Base-by-base conservation (phyloP, 2,797 vertebrate genomes). In the Anomalospiza imberbis region DNA sequence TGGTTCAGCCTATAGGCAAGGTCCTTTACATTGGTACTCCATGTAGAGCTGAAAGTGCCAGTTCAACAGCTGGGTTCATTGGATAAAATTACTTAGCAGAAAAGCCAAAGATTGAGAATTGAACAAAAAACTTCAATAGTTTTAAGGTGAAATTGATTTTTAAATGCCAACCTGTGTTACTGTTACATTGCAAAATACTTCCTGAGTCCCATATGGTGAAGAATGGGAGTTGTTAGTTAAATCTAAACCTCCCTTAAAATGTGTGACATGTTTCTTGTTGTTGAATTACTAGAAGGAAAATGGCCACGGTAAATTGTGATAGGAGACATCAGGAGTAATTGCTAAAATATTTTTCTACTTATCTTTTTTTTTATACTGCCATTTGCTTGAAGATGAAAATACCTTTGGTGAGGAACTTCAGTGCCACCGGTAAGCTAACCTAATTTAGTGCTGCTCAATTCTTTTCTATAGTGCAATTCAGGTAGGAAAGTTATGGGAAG, bases 151-250 rank as follows among this genome's bases (percentile, higher is more conserved):
- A 62, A 67, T 57, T 7, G 14, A 44, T 62, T 82, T 77, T 44
- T 34, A 71, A 48, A 87, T 34, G 28, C 13, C 10, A 65, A 13
- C 3, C 2, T 55, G 12, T 60, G 19, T 57, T 71, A 60, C 5
- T 47, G 9, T 60, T 68, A 54, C 1, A 3, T 42, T 89, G 17
- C 32, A 36, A 45, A 91, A 80, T 61, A 9, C 8, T 45, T 67
- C 5, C 14, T 10, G 0, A 78, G 12, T 20, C 63, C 19, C 3
- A 7, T 2, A 0, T 22, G 8, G 6, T 45, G 32, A 57, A 53
- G 21, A 70, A 47, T 3, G 1, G 4, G 22, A 4, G 2, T 38
- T 63, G 11, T 31, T 54, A 26, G 7, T 42, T 31, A 57, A 53
- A 47, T 36, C 25, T 68, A 29, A 25, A 31, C 3, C 2, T 57